Conservation (phyloP, 2,113 vertebrate species). For the Oncorhynchus masou region DNA sequence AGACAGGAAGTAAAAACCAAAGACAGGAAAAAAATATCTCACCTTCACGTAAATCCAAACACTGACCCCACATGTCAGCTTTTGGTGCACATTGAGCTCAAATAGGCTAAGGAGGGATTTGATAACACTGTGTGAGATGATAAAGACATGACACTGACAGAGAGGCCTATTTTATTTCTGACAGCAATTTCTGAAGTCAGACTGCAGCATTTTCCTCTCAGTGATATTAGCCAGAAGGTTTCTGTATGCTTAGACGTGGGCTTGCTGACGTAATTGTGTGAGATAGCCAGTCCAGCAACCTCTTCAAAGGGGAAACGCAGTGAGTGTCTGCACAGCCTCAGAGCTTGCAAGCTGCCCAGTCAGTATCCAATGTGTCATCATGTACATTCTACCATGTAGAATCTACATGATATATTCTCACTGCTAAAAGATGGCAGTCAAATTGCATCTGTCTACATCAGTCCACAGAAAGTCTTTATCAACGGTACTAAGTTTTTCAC, state of each 20-base stretch:
- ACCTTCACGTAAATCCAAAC: slow-evolving; percentile 38
- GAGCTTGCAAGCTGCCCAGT: neutral
- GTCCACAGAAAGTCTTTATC: neutral
- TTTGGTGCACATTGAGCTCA: slow-evolving; percentile 15
- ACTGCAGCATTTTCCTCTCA: neutral
- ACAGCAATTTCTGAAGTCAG: slow-evolving; percentile 11
- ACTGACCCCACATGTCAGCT: slow-evolving; percentile 22
- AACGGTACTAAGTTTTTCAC: neutral
- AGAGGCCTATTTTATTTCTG: slow-evolving; percentile 14
- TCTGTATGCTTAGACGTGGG: neutral
- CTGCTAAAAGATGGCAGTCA: neutral
- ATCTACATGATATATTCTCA: neutral
- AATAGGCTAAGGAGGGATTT: slow-evolving; percentile 3
- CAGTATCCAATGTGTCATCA: neutral
- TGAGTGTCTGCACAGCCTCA: neutral
- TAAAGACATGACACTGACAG: slow-evolving; percentile 21
- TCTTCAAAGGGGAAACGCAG: neutral
- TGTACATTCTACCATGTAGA: neutral
- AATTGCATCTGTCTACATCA: neutral
- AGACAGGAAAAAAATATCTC: slow-evolving; percentile 19
- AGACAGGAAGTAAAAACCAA: slow-evolving; percentile 32
- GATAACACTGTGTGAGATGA: slow-evolving; percentile 25
- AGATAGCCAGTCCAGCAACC: neutral
- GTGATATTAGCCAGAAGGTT: neutral
- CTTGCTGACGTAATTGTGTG: neutral